phyloP scores from a whole-genome alignment of 2,888 invertebrate genomes.

The Pharmacophagus antenor region DNA sequence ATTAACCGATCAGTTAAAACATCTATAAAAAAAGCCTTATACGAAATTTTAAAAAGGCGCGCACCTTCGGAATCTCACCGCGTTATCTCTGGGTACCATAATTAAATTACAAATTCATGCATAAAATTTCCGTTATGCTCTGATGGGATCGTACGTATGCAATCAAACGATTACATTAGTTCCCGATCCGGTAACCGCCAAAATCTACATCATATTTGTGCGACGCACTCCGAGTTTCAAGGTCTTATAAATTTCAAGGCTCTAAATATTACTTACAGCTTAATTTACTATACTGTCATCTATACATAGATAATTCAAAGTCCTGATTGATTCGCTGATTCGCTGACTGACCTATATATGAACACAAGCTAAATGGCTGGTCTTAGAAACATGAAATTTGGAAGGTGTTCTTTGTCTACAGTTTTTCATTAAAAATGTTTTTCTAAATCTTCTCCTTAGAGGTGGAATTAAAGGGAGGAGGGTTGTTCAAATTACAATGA shows the following conservation, averaged over 20 bases:
- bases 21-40: constrained; percentile 14
- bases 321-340: too few species aligned
- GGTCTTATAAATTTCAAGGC: neutral
- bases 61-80: constrained; percentile 30
- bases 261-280: neutral
- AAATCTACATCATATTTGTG: constrained; percentile 23
- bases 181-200: constrained; percentile 36
- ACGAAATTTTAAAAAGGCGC: constrained; percentile 20
- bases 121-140: constrained; percentile 52
- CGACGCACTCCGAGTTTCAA: neutral
- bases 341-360: too few species aligned
- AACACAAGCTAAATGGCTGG: too few species aligned
- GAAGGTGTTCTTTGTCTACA: too few species aligned
- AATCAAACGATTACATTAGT: constrained; percentile 39
- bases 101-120: constrained; percentile 63
- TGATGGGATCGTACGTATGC: constrained; percentile 33
- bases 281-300: neutral
- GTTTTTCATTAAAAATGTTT: too few species aligned
- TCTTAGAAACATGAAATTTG: too few species aligned
- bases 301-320: too few species aligned
- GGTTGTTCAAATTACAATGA: too few species aligned
- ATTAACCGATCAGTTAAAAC: too few species aligned
- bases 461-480: too few species aligned
- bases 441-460: too few species aligned
- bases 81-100: constrained; percentile 45